phyloP scores from a whole-genome alignment of 2,113 vertebrate genomes.

The Cnemophilus loriae region DNA sequence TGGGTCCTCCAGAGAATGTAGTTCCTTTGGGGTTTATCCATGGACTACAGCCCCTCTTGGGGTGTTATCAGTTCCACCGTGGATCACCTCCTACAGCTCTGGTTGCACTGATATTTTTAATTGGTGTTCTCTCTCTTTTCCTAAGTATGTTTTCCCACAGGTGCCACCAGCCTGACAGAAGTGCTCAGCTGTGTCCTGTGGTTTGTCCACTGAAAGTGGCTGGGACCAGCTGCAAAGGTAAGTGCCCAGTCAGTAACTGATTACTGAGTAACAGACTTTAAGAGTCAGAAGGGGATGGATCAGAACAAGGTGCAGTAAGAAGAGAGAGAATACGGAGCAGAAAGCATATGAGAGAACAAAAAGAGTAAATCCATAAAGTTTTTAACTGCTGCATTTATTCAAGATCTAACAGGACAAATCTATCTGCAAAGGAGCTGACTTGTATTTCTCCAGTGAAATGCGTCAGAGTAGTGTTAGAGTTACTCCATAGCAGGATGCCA shows the following conservation, averaged over 20 bases:
- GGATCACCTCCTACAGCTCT: neutral
- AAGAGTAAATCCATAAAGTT: neutral
- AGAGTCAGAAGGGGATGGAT: neutral
- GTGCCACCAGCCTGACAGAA: neutral
- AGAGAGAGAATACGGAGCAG: neutral
- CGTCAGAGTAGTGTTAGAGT: neutral
- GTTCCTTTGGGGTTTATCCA: neutral
- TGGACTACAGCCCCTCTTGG: fast-evolving
- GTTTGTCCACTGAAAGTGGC: neutral
- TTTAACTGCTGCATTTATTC: neutral
- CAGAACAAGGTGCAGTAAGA: neutral
- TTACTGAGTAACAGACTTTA: neutral
- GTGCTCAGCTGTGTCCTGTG: neutral
- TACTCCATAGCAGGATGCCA: neutral
- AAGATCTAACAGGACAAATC: neutral
- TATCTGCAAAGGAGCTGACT: neutral
- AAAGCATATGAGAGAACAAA: neutral
- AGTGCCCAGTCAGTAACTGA: neutral
- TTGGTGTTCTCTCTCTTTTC: neutral
- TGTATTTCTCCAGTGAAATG: neutral
- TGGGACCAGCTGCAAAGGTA: neutral
- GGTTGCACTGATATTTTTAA: neutral
- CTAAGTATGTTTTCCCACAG: neutral
- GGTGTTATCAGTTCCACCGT: neutral
- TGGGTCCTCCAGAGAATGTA: neutral